Evolutionary conservation across 2,888 invertebrate genomes (phyloP), one percentile per base, ranked within the genome.

Genomic region (Athrips mouffetella): DNA sequence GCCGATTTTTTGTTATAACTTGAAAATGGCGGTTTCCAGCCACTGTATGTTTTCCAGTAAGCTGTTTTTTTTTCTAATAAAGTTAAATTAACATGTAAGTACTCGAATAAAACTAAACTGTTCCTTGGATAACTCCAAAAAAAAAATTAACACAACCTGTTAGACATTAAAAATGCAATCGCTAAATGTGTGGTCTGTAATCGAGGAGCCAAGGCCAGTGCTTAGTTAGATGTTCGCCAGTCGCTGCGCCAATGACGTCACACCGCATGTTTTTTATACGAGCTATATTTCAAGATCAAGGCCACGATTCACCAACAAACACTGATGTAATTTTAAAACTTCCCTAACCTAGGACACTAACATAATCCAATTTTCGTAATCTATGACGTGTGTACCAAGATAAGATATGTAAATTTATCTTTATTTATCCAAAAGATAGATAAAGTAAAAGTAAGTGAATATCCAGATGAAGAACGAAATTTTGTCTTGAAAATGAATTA

Each of bases 171-270:
- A n/a, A n/a, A n/a, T n/a, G n/a, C n/a, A n/a, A n/a, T n/a, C n/a
- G n/a, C n/a, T n/a, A n/a, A n/a, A n/a, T n/a, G n/a, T n/a, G n/a
- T 29, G 46, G 47, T 49, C 53, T 29, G 50, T 49, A 52, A 49
- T 54, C 64, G 63, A 61, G 61, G 52, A 53, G 52, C 51, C 73
- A 73, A 73, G 75, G 75, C 64, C 67, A 54, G 42, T 41, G 54
- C 63, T 62, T n/a, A n/a, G n/a, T 62, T 66, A 67, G 65, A 55
- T 60, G 65, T 58, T 55, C 62, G 63, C 62, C 57, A 41, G 58
- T 44, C 58, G 47, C 55, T 54, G 53, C 48, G 54, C 33, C 52
- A 60, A 55, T 71, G 71, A 70, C 70, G 69, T 69, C 71, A 71
- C 54, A 50, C 48, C 54, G 59, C 61, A n/a, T n/a, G n/a, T n/a